Base-by-base conservation (phyloP, 2,797 vertebrate genomes). In the Neostethus bicornis region DNA sequence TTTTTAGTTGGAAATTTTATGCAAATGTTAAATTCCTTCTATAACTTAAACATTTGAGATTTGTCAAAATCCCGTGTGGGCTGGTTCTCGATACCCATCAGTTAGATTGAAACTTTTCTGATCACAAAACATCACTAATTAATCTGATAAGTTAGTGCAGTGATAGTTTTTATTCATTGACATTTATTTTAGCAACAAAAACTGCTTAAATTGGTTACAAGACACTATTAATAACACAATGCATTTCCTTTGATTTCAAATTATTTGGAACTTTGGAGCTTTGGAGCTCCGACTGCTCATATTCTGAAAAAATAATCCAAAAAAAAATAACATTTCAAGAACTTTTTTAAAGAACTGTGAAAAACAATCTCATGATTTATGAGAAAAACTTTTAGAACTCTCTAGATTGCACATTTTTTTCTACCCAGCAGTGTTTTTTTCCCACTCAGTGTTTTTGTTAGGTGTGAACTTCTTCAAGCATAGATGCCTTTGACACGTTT, bases 401-500 rank as follows among this genome's bases (percentile, higher is more conserved):
- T 50, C 53, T 16, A 24, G 16, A 25, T 48, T 45, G 3, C 7
- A 13, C 26, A 20, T n/a, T 0, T 1, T 32, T 38, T 42, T 50
- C 43, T 26, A n/a, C 9, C 6, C 19, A 12, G 26, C 10, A 23
- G n/a, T 35, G 16, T n/a, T n/a, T 35, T 32, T 13, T 21, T 44
- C 38, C 48, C 7, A 8, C 49, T n/a, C 24, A 23, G 54, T 28
- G 61, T 64, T 51, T 21, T 29, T 9, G n/a, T n/a, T n/a, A 8
- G 9, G 14, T 43, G 70, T 52, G 28, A 56, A 70, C 51, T 58
- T 44, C 43, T 13, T 81, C 72, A 63, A 77, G 80, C 89, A 57
- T 98, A 99, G 68, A 96, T 84, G 6, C 96, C 97, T 66, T 93
- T 97, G 57, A 98, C 86, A 0, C 96, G 88, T 75, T 94, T 95